Base-by-base conservation (phyloP, 2,888 invertebrate genomes). In the Pandemis heparana region DNA sequence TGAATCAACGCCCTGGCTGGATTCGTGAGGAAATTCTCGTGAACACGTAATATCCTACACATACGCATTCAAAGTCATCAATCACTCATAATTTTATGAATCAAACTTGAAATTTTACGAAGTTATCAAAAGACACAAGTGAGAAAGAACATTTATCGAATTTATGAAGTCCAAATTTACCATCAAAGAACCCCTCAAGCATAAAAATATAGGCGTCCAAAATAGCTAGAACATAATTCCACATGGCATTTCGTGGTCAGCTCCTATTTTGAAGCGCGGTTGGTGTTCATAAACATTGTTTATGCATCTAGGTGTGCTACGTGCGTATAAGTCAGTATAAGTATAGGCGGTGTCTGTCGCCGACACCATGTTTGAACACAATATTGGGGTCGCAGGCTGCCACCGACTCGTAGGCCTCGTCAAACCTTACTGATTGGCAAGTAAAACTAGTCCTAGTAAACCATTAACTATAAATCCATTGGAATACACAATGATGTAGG, bases 321-420 rank as follows among this genome's bases (percentile, higher is more conserved):
- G 69, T 69, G 70, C 65, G 51, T 59, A 48, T 32, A 61, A 68
- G 63, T 69, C 64, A 32, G 9, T 74, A 12, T 67, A 67, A 41
- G 18, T 10, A 56, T 66, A 69, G 65, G 32, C 14, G n/a, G 48
- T 51, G 59, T 62, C 51, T 60, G 63, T 43, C 70, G 65, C 68
- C 14, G 61, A 46, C 48, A 60, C 76, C 77, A 76, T 77, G 72
- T 77, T 75, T 75, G 74, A 75, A 71, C 74, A 71, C 63, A 46
- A 56, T 71, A 75, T 76, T 76, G 71, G 75, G 77, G 77, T 77
- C 77, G 71, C 63, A 71, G 74, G 63, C 75, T 65, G 68, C 75
- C 66, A 71, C 74, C 69, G 70, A 60, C 72, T 71, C 10, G 74
- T 70, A 74, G 76, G 66, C 76, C 77, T 77, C 77, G 77, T 74